Percentiles rank a stretch among this genome's conserved stretches.
Evolutionary conservation across 1,140 invertebrate genomes (phyloP).

Genomic region (Leptopilina boulardi): DNA sequence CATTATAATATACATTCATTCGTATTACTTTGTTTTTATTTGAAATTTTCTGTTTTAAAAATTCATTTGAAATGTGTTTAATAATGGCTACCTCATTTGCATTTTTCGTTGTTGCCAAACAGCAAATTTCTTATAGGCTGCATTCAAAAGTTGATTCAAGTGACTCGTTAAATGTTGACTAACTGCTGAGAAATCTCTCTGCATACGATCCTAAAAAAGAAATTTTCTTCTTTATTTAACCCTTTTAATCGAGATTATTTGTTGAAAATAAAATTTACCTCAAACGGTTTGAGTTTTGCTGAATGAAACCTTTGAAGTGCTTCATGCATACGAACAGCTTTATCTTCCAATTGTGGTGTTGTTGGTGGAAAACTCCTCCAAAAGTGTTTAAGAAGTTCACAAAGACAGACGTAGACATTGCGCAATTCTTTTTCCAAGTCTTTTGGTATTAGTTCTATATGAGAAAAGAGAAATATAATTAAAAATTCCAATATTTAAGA

Average conservation of each 20-base stretch:
- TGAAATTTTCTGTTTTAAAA: conserved; percentile 41
- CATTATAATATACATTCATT: conserved; percentile 55
- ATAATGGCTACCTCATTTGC: conserved; percentile 79
- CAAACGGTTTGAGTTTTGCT: conserved; percentile 89
- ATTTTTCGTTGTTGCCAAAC: conserved; percentile 89
- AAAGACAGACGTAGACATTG: conserved; percentile 88
- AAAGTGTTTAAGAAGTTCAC: conserved; percentile 94
- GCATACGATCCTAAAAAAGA: conserved; percentile 82
- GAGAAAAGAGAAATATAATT: conserved; percentile 40
- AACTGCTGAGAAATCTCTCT: conserved; percentile 85
- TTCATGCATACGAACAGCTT: conserved; percentile 90
- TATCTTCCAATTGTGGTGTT: conserved; percentile 85
- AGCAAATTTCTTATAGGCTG: conserved; percentile 89
- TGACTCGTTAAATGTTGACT: conserved; percentile 90
- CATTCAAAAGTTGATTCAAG: conserved; percentile 88
- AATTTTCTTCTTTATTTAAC: conserved; percentile 7
- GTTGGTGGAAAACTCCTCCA: conserved; percentile 96
- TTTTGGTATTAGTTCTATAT: conserved; percentile 85
- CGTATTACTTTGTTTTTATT: conserved; percentile 63
- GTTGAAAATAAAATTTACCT: conserved; percentile 75
- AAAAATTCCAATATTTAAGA: conserved; percentile 27
- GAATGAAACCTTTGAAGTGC: conserved; percentile 92
- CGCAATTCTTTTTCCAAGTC: conserved; percentile 90
- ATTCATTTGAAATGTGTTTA: conserved; percentile 40
- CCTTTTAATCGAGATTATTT: conserved; percentile 32